These are phyloP conservation scores for Drosophila sp. DNA, from an alignment of 1,140 invertebrate species.

Conservation along the genomic window DNA sequence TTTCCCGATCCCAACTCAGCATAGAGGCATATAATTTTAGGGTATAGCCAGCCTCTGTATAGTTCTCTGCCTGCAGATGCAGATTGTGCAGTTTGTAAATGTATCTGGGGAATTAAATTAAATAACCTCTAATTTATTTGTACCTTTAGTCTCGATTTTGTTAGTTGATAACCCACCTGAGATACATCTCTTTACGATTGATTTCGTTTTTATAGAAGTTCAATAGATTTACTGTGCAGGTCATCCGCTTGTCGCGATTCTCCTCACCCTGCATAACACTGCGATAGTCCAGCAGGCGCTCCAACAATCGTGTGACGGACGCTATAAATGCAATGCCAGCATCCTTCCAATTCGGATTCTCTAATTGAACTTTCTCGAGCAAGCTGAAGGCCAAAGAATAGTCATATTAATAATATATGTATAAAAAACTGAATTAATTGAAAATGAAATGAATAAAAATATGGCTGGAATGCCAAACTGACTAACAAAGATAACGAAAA, in stretches of 20 bases:
- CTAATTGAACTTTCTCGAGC: conserved; percentile 92
- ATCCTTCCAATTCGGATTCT: conserved; percentile 94
- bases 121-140: background rate
- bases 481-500: conserved; percentile 37
- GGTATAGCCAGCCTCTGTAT: conserved; percentile 97
- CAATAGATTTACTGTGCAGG: conserved; percentile 97
- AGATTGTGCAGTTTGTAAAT: conserved; percentile 98
- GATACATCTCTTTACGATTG: conserved; percentile 97
- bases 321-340: conserved; percentile 95
- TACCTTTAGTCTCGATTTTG: background rate
- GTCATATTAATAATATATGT: background rate
- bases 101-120: conserved; percentile 84
- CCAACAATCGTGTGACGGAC: conserved; percentile 94
- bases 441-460: background rate
- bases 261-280: conserved; percentile 96
- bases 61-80: conserved; percentile 96
- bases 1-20: conserved; percentile 92
- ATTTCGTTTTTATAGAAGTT: conserved; percentile 99
- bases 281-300: conserved; percentile 95
- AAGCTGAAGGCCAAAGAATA: conserved; percentile 85
- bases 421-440: background rate
- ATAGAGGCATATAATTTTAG: conserved; percentile 96
- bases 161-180: conserved; percentile 84
- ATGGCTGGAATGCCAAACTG: background rate
- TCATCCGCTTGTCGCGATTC: conserved; percentile 97